Evolutionary conservation across 2,797 vertebrate species (phyloP).

Genomic region (Acridotheres tristis): DNA sequence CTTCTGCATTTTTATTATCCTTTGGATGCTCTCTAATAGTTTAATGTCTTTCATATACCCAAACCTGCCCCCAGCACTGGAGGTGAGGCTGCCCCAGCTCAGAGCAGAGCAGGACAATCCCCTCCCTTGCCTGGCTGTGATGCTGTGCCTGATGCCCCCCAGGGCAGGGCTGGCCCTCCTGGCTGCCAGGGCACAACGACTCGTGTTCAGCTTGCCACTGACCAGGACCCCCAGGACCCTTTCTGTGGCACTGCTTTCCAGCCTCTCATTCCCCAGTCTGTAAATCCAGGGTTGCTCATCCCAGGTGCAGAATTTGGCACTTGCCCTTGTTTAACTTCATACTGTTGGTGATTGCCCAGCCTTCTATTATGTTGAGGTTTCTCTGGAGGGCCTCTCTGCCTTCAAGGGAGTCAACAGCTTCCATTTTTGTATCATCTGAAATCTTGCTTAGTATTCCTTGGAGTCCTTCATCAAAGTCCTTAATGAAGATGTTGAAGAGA

Average conservation of each 20-base stretch:
- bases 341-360: fast-evolving
- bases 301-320: fast-evolving
- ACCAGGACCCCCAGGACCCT: neutral
- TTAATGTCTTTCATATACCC: neutral
- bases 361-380: fast-evolving
- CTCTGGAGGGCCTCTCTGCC: neutral
- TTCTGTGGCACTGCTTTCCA: neutral
- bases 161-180: fast-evolving
- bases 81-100: fast-evolving
- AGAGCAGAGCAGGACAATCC: neutral
- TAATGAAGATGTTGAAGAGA: neutral
- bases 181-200: neutral
- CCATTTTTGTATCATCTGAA: neutral
- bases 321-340: neutral
- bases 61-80: fast-evolving
- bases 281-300: neutral
- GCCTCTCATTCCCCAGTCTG: fast-evolving
- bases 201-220: fast-evolving
- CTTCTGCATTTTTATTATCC: neutral
- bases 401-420: neutral
- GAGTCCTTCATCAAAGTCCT: fast-evolving
- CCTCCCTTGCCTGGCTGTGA: fast-evolving
- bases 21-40: neutral
- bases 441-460: neutral
- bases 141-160: neutral